Base-by-base conservation (phyloP, 2,113 vertebrate genomes). In the Hylia prasina region DNA sequence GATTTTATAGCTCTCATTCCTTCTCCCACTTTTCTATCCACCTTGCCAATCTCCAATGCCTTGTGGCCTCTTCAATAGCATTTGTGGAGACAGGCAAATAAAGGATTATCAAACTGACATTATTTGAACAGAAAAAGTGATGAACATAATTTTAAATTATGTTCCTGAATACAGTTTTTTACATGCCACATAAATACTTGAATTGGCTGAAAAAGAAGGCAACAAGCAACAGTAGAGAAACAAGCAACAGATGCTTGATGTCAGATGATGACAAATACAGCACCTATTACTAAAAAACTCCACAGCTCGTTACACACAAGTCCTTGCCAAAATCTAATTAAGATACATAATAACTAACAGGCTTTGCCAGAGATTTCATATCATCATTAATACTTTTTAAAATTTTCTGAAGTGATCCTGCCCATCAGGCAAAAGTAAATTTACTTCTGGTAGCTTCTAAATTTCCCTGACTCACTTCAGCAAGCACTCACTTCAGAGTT, bases 291-390 rank as follows among this genome's bases (percentile, higher is more conserved):
- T 45, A 22, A 83, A 69, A 81, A 37, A 39, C 0, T 2, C 3
- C 9, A 23, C 11, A 66, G 5, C 3, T 16, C 65, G 15, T 37
- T 48, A 54, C 21, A 50, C 0, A 0, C 30, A 45, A 31, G 8
- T 39, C 18, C 39, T 54, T 30, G 47, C 9, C 64, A 61, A 77
- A 83, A 86, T 57, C 35, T 7, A 81, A 28, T 66, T 40, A 53
- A 73, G 17, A 69, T 17, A 15, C 10, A 70, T 63, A 84, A 78
- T 40, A 44, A 23, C 10, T 42, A 53, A 63, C 76, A 64, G 23
- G 5, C 4, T 71, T 79, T 90, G 13, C 11, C 35, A 79, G 39
- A 63, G 11, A 10, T 42, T 58, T 73, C 13, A 58, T 54, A n/a
- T 25, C 2, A 79, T 13, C 13, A 23, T 19, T 28, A 81, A 47